Evolutionary conservation across 2,888 invertebrate species (phyloP).

Genomic region (Agrochola litura): DNA sequence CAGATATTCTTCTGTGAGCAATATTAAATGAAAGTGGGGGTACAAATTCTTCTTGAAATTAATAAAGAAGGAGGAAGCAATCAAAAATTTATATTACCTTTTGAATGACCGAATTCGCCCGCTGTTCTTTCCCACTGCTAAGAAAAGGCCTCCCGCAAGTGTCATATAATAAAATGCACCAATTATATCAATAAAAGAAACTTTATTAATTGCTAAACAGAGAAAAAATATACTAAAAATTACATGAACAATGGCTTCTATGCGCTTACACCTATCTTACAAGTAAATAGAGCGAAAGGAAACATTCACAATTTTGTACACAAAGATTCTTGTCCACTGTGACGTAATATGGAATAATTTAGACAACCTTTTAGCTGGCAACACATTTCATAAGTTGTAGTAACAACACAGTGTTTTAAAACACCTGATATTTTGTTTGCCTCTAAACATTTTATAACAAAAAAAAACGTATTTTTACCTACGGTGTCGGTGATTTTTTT

Average conservation of each 20-base stretch:
- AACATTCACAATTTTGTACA: slow-evolving; percentile 69
- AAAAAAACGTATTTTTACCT: neutral
- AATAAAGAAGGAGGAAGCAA: no score
- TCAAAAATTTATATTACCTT: neutral
- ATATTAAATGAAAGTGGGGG: no score
- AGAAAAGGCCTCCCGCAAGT: neutral
- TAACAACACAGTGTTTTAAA: neutral
- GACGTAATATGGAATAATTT: slow-evolving; percentile 35
- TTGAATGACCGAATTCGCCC: neutral
- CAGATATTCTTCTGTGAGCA: no score
- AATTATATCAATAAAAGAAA: slow-evolving; percentile 83
- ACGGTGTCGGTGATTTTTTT: neutral
- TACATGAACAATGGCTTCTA: slow-evolving; percentile 87
- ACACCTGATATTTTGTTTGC: neutral
- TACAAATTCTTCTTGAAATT: no score
- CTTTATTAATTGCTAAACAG: slow-evolving; percentile 86
- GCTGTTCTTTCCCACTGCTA: neutral
- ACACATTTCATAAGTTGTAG: neutral
- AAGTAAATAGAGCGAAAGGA: slow-evolving; percentile 62
- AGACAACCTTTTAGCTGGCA: neutral
- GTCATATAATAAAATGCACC: slow-evolving; percentile 27
- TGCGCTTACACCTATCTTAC: slow-evolving; percentile 75
- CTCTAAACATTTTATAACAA: neutral
- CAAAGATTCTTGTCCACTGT: slow-evolving; percentile 40
- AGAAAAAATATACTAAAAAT: slow-evolving; percentile 83